These are phyloP conservation scores for Nothocercus nigrocapillus DNA, from an alignment of 2,113 vertebrate species.

Conservation along the genomic window DNA sequence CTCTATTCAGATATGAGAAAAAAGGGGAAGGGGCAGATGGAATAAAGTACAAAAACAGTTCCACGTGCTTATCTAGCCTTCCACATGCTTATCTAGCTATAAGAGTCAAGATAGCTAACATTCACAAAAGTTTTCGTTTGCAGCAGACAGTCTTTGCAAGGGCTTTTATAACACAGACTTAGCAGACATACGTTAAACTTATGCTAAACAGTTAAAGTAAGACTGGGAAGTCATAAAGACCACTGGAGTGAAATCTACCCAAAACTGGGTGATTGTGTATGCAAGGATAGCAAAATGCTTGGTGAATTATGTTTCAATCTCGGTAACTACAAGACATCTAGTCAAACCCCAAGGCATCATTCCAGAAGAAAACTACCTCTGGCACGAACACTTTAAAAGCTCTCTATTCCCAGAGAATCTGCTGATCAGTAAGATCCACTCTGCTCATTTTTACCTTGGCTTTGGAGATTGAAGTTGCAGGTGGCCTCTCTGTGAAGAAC, in stretches of 20 bases:
- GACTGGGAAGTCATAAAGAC: not conserved
- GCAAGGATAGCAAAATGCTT: no score
- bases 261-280: not conserved
- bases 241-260: not conserved
- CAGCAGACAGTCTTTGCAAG: not conserved
- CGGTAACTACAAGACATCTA: not conserved
- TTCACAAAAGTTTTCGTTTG: not conserved
- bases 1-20: not conserved
- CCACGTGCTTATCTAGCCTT: not conserved
- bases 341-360: not conserved
- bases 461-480: not conserved
- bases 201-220: not conserved
- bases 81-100: not conserved
- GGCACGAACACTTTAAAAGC: no score
- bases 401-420: no score
- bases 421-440: no score
- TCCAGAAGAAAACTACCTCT: not conserved
- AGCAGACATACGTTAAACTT: not conserved
- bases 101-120: not conserved
- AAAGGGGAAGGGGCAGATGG: not conserved
- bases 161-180: not conserved
- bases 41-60: not conserved
- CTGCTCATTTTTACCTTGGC: not conserved
- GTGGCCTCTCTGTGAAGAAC: not conserved
- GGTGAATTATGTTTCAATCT: not conserved